Conservation (phyloP, 2,888 invertebrate genomes). For the Drosophila helvetica region DNA sequence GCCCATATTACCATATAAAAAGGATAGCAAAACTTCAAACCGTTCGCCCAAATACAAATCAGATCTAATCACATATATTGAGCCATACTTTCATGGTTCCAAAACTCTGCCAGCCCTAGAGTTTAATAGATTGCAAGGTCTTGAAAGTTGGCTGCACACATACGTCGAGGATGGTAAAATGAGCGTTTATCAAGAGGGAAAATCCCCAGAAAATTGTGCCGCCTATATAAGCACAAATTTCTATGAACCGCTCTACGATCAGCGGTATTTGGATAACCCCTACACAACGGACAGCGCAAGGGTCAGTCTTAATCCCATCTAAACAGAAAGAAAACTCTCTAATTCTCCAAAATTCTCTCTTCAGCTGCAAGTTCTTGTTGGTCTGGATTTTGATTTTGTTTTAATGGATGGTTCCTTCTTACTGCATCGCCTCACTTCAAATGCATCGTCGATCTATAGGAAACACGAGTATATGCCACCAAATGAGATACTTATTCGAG, state of each 20-base stretch:
- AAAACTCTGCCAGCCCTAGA: background rate
- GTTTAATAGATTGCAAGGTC: background rate
- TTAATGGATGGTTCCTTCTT: conserved; percentile 42
- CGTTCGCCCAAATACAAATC: conserved; percentile 39
- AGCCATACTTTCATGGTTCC: conserved; percentile 16
- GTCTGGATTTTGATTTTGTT: conserved; percentile 48
- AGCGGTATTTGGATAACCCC: conserved; percentile 12
- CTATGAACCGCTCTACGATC: conserved; percentile 43
- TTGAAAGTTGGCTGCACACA: conserved; percentile 13
- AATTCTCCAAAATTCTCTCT: background rate
- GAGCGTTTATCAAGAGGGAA: background rate
- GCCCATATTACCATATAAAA: conserved; percentile 33
- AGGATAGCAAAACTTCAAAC: background rate
- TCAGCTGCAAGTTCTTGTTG: conserved; percentile 34
- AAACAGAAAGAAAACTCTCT: background rate
- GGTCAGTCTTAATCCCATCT: conserved; percentile 12
- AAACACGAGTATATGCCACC: background rate
- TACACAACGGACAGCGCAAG: conserved; percentile 15
- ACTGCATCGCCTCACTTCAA: background rate
- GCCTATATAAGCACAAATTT: conserved; percentile 42
- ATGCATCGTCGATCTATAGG: background rate
- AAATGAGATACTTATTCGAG: conserved; percentile 10
- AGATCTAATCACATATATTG: background rate
- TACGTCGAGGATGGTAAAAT: conserved; percentile 16
- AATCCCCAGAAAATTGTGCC: conserved; percentile 9